Conservation (phyloP, 1,140 invertebrate species). For the Gryon sp. region DNA sequence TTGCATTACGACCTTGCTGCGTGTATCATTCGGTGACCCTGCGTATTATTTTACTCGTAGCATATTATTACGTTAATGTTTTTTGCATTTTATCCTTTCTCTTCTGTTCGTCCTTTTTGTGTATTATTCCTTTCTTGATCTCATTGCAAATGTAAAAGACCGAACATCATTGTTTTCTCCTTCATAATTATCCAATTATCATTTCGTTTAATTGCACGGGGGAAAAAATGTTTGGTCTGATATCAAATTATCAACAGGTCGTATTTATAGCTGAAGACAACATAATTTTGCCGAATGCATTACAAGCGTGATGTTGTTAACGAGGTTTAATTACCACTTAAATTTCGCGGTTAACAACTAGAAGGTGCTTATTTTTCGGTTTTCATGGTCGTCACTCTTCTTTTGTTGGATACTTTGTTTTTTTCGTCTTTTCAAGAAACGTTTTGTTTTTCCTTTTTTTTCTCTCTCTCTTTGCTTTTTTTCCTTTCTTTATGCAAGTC, state of each 20-base stretch:
- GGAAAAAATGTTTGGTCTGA: too few species aligned
- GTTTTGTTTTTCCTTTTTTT: constrained; percentile 27
- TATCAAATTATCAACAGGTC: too few species aligned
- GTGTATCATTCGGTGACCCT: constrained; percentile 59
- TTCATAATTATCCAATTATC: constrained; percentile 35
- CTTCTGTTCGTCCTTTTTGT: too few species aligned
- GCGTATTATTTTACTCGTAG: constrained; percentile 46
- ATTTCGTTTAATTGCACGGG: not conserved
- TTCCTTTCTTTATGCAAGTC: constrained; percentile 51
- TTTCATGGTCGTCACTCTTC: constrained; percentile 31
- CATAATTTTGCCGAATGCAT: constrained; percentile 9
- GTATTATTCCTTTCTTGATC: constrained; percentile 24
- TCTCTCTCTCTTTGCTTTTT: too few species aligned
- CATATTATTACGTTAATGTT: constrained; percentile 58
- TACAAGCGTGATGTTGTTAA: constrained; percentile 48
- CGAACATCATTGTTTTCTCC: constrained; percentile 6
- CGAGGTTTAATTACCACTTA: constrained; percentile 57
- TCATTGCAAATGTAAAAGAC: constrained; percentile 53
- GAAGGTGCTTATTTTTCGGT: constrained; percentile 41
- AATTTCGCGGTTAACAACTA: constrained; percentile 44
- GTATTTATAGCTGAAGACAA: too few species aligned
- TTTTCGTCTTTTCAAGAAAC: constrained; percentile 28
- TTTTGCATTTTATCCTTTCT: constrained; percentile 30
- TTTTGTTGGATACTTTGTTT: constrained; percentile 45
- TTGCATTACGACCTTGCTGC: constrained; percentile 59